These are phyloP conservation scores for Echiichthys vipera DNA, from an alignment of 2,797 vertebrate genomes.

Conservation along the genomic window DNA sequence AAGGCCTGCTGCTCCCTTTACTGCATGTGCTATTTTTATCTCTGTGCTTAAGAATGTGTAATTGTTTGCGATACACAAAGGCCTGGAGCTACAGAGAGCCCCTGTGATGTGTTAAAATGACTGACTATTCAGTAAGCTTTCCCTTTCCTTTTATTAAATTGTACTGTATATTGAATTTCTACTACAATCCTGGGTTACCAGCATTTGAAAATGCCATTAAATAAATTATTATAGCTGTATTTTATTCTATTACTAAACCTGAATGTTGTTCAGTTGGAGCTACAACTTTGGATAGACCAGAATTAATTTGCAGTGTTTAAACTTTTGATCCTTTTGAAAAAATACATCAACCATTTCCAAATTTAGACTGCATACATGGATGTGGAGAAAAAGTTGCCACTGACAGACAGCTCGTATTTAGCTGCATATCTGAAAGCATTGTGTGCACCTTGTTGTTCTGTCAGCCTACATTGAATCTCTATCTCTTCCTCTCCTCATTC, in stretches of 20 bases:
- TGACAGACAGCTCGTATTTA: conserved; percentile 33
- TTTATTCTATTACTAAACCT: background rate
- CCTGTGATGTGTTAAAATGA: conserved; percentile 5
- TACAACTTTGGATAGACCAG: background rate
- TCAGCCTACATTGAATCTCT: background rate
- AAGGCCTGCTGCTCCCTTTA: conserved; percentile 39
- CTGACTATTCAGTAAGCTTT: background rate
- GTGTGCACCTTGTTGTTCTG: conserved; percentile 18
- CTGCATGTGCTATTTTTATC: conserved; percentile 56
- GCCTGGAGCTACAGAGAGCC: conserved; percentile 7
- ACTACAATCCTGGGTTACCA: background rate
- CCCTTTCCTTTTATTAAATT: background rate
- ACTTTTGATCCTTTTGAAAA: background rate
- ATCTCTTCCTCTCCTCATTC: conserved; percentile 6
- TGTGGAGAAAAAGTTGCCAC: conserved; percentile 9
- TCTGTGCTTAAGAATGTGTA: conserved; percentile 37
- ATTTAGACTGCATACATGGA: conserved; percentile 16
- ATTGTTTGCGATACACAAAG: conserved; percentile 37
- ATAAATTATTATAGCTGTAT: background rate
- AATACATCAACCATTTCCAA: background rate
- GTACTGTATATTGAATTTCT: background rate
- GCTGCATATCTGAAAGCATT: conserved; percentile 10
- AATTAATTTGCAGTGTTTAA: background rate
- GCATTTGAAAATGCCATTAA: background rate
- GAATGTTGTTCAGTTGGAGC: conserved; percentile 8